Evolutionary conservation across 2,113 vertebrate species (phyloP).

Genomic region (Misgurnus mizolepis): DNA sequence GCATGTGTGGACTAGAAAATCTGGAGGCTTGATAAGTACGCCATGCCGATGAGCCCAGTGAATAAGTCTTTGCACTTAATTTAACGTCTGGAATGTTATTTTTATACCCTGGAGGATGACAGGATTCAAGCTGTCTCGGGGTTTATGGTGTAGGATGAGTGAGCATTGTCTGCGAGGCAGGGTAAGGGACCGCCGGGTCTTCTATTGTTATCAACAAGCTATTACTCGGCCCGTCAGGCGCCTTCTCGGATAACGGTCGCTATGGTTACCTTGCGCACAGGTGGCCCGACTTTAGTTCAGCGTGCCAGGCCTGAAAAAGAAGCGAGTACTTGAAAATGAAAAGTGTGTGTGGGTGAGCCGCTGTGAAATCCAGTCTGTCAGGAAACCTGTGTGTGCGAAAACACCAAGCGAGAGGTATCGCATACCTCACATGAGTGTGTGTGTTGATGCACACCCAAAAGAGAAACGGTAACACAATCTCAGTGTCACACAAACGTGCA

Average conservation of each 20-base stretch:
- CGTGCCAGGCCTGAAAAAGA: constrained; percentile 18
- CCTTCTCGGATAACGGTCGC: neutral
- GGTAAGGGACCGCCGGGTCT: neutral
- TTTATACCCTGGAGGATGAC: constrained; percentile 54
- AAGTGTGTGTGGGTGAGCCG: constrained; percentile 29
- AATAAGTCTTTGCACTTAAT: constrained; percentile 65
- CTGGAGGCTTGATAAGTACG: constrained; percentile 56
- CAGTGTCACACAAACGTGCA: neutral
- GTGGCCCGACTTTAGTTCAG: neutral
- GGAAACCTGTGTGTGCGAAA: constrained; percentile 19
- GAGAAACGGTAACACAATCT: constrained; percentile 8
- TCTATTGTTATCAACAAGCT: constrained; percentile 16
- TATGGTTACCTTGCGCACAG: constrained; percentile 33
- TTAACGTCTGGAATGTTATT: constrained; percentile 73
- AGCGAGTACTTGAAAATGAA: constrained; percentile 19
- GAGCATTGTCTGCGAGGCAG: neutral
- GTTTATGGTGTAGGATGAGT: neutral
- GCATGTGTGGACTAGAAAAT: constrained; percentile 18
- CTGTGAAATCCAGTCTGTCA: constrained; percentile 23
- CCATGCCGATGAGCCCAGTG: constrained; percentile 49
- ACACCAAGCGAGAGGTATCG: neutral
- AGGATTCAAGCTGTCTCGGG: neutral
- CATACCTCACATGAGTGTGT: neutral
- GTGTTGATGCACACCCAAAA: constrained; percentile 23
- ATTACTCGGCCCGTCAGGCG: constrained; percentile 9